Base-by-base conservation (phyloP, 1,140 invertebrate species). In the Camponotus vicinus region DNA sequence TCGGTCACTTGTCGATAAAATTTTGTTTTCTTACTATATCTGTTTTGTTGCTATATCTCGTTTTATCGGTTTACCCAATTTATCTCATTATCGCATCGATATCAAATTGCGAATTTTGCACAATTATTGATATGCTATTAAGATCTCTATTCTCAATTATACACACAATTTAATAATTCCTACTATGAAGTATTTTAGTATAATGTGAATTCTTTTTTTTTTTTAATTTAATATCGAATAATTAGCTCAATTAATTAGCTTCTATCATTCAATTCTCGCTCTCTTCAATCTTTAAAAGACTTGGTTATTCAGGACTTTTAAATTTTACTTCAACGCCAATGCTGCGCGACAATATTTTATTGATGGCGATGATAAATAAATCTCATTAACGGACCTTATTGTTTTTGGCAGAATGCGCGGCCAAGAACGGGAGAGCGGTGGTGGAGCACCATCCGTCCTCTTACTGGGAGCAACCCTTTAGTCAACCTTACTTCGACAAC, bases 401-500 rank as follows among this genome's bases (percentile, higher is more conserved):
- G 42, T 61, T 86, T 88, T 90, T 69, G 63, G 40, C 88, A 94
- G 94, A 94, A 85, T 94, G 94, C 77, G 86, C 90, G 7, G 92
- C 91, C 3, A 94, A 94, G 66, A 92, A 67, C 66, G 92, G 92
- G 15, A 89, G 90, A 52, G 88, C 93, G 37, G 92, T 94, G 21
- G 90, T 94, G 67, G 93, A 94, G 40, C 93, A 94, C 86, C 94
- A 94, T 90, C 90, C 91, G 77, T 93, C 93, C 79, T 93, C 94
- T 55, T 97, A 96, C 87, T 97, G 96, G 96, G 96, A 97, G 87
- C 96, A 97, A 83, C 97, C 97, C 3, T 97, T 98, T 92, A 97
- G 97, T 78, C 97, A 98, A 94, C 98, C 98, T 40, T 98, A 98
- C 95, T 98, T 98, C 95, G 98, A 98, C 95, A 98, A 98, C 95